These are phyloP conservation scores for Pantherophis alleghaniensis DNA, from an alignment of 2,797 vertebrate genomes.

Conservation along the genomic window DNA sequence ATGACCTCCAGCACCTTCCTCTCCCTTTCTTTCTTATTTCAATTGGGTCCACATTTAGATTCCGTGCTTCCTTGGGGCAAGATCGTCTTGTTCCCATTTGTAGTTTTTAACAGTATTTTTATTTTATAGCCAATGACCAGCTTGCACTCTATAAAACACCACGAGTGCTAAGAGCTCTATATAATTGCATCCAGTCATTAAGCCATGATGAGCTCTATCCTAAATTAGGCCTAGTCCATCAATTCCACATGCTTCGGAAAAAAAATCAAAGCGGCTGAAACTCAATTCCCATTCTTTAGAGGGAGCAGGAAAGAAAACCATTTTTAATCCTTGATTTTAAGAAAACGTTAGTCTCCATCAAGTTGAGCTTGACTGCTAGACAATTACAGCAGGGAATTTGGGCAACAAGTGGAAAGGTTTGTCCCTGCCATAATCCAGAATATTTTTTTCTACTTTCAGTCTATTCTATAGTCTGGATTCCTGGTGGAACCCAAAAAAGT, in stretches of 20 bases:
- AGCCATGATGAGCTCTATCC: neutral
- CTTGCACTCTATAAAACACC: neutral
- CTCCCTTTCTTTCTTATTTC: neutral
- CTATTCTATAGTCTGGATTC: neutral
- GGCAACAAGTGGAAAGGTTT: neutral
- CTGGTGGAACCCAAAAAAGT: neutral
- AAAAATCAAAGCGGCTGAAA: neutral
- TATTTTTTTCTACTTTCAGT: neutral
- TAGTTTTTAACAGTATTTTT: neutral
- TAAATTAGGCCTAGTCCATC: neutral
- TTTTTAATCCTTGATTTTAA: neutral
- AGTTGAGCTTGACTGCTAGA: neutral
- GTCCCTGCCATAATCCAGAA: neutral
- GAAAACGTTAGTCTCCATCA: neutral
- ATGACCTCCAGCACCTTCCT: neutral
- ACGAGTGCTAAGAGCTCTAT: neutral
- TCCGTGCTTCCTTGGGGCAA: neutral
- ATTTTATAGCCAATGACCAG: neutral
- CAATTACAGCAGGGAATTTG: neutral
- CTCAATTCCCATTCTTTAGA: neutral
- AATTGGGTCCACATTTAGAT: neutral
- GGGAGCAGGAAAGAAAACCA: neutral
- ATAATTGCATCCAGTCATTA: neutral
- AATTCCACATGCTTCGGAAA: neutral
- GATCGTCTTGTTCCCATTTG: neutral